Percentiles rank a stretch among this genome's conserved stretches.
Evolutionary conservation across 2,113 vertebrate genomes (phyloP).

Genomic region (Toxostoma redivivum): DNA sequence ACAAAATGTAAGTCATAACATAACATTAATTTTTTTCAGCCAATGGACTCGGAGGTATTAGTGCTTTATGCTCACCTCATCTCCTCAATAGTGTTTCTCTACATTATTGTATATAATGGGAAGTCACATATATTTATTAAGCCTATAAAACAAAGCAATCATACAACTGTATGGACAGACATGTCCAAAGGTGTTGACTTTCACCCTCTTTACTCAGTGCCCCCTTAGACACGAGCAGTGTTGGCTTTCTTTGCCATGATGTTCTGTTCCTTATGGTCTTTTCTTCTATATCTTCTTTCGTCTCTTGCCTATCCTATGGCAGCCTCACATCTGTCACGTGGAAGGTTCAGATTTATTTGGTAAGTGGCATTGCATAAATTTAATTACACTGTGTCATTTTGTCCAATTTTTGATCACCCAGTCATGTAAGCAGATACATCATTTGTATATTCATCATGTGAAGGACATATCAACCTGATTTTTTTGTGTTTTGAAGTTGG

Average conservation of each 20-base stretch:
- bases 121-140: not conserved
- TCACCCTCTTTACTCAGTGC: not conserved
- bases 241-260: not conserved
- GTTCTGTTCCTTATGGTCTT: not conserved
- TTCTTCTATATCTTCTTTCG: not conserved
- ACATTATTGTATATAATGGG: not conserved
- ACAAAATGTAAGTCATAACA: not conserved
- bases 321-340: not conserved
- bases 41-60: not conserved
- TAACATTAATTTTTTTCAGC: accelerated
- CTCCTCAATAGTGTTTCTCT: not conserved
- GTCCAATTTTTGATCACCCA: not conserved
- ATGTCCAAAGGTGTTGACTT: not conserved
- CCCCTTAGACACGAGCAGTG: accelerated
- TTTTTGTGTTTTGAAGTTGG: not conserved
- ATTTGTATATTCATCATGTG: not conserved
- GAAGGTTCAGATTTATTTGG: not conserved
- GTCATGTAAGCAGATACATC: not conserved
- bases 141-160: not conserved
- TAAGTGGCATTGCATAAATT: not conserved
- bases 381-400: not conserved
- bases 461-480: not conserved
- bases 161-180: not conserved
- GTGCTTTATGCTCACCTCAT: not conserved
- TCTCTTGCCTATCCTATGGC: not conserved